These are phyloP conservation scores for Mactromeris polynyma DNA, from an alignment of 2,888 invertebrate species.

Conservation along the genomic window DNA sequence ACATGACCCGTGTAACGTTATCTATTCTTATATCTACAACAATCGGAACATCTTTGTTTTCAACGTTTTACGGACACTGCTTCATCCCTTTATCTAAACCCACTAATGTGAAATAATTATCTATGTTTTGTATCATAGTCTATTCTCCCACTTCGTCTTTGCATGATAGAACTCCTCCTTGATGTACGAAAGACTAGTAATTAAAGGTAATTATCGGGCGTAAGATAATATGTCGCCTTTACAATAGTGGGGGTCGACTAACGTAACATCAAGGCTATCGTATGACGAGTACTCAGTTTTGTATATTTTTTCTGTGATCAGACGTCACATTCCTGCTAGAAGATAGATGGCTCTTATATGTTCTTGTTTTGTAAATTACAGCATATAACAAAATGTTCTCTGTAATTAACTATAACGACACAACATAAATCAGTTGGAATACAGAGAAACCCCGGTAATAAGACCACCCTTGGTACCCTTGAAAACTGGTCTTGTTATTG, in stretches of 20 bases:
- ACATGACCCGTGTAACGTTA: constrained; percentile 1
- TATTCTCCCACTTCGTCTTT: constrained; percentile 13
- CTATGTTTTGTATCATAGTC: constrained; percentile 19
- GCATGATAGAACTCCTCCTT: constrained; percentile 32
- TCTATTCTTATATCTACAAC: not conserved
- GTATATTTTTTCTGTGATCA: not conserved
- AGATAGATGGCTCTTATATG: not conserved
- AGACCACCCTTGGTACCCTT: no score
- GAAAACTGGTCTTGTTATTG: no score
- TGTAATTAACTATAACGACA: not conserved
- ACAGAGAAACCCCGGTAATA: no score
- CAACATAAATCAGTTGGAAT: not conserved
- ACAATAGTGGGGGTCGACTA: not conserved
- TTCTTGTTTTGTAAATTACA: not conserved
- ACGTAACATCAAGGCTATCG: not conserved
- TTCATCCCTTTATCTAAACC: not conserved
- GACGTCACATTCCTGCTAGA: not conserved
- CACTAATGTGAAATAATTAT: constrained; percentile 33
- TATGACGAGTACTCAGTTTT: not conserved
- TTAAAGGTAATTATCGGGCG: constrained; percentile 41
- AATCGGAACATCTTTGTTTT: constrained; percentile 8
- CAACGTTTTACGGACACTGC: not conserved
- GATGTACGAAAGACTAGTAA: constrained; percentile 38
- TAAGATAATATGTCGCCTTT: constrained; percentile 31
- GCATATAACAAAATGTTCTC: not conserved